phyloP scores from a whole-genome alignment of 2,113 vertebrate genomes.

The Anser cygnoides region DNA sequence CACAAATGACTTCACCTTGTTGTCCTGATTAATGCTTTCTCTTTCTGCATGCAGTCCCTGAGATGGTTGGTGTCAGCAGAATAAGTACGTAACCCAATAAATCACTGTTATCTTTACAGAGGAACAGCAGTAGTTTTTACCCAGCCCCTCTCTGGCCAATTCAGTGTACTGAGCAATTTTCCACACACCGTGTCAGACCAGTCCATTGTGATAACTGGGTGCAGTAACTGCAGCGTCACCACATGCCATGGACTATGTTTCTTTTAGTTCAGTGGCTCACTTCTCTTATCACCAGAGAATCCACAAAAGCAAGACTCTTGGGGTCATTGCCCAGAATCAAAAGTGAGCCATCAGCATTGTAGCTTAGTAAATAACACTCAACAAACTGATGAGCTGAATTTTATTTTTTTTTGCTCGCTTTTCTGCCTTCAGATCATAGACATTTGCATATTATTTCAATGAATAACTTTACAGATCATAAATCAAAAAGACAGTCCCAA shows the following conservation, averaged over 20 bases:
- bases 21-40: conserved; percentile 9
- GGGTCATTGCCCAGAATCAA: background rate
- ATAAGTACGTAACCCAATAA: background rate
- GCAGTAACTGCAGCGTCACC: background rate
- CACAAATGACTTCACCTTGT: background rate
- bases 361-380: background rate
- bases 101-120: background rate
- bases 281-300: background rate
- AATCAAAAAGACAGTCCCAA: background rate
- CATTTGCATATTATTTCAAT: background rate
- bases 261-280: background rate
- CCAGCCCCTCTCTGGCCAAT: background rate
- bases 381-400: background rate
- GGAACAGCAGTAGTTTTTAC: background rate
- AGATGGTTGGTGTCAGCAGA: background rate
- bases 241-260: background rate
- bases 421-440: background rate
- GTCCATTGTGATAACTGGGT: background rate
- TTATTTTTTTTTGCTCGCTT: background rate
- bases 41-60: background rate
- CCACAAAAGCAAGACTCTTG: background rate
- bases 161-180: background rate
- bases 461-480: background rate
- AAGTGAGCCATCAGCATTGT: background rate
- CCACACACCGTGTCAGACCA: fast-evolving